Evolutionary conservation across 2,888 invertebrate genomes (phyloP), one percentile per base, ranked within the genome.

Genomic region (Scrobipalpa costella): DNA sequence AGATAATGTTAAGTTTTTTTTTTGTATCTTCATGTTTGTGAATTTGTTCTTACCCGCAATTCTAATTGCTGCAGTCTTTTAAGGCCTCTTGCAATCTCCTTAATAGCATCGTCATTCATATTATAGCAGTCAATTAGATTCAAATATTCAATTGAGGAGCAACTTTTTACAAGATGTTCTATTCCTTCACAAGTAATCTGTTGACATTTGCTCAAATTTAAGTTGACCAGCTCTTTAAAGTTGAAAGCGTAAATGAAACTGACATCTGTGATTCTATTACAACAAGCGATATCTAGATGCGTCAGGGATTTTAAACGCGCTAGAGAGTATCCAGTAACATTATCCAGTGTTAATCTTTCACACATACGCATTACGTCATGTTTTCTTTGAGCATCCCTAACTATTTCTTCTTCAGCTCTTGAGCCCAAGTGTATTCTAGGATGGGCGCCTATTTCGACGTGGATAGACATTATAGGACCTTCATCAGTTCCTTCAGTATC

Each of bases 211-310:
- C 94, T 94, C 59, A 96, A 83, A 74, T 94, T 92, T 27, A 96
- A 85, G 65, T 88, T 85, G 38, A 84, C 83, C 7, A 96, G 85
- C 79, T 95, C 95, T 60, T 92, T 88, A 73, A 95, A 95, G 66
- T 92, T 92, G 67, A 96, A 92, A 47, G 94, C 94, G 72, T 95
- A 94, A 66, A 93, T 94, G 9, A 96, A 77, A 67, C 95, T 95
- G 0, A 94, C 93, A 81, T 96, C 95, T 17, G 95, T 94, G 62
- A 96, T 93, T 79, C 93, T 93, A 69, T 93, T 94, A 76, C 96
- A 96, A 0, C 94, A 93, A 65, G 94, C 93, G 15, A 96, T 85
- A 76, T 95, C 94, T 7, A 96, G 84, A 58, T 92, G 88, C 65
- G 84, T 88, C 1, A 96, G 86, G 0, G 90, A 86, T 68, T 86